A percentile compares a stretch with the other conserved stretches of the same genome.
phyloP scores from a whole-genome alignment of 2,113 vertebrate species.

The Semnornis frantzii region DNA sequence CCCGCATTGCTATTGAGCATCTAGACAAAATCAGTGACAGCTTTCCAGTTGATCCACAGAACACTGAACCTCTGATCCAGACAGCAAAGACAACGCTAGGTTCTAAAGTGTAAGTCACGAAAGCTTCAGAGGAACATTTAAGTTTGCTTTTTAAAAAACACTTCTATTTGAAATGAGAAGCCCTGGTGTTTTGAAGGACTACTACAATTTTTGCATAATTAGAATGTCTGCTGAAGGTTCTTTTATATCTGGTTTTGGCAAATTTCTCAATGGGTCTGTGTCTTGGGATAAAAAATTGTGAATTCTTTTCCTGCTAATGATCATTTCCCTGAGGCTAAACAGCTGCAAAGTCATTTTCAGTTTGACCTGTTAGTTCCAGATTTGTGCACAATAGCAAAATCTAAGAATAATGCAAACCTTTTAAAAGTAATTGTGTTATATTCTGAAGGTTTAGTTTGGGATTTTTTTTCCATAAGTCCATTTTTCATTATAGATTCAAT shows the following conservation, averaged over 20 bases:
- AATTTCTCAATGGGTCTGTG: neutral
- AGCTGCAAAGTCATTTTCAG: neutral
- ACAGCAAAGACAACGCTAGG: slow-evolving; percentile 97
- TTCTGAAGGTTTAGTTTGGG: neutral
- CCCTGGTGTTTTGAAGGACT: neutral
- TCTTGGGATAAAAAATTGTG: neutral
- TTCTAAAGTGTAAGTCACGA: slow-evolving; percentile 91
- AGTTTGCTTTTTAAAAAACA: accelerated
- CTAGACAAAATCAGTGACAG: slow-evolving; percentile 93
- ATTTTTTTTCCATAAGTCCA: accelerated
- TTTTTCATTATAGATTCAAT: neutral
- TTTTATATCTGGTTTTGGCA: neutral
- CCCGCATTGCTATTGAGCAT: slow-evolving; percentile 86
- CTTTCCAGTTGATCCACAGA: slow-evolving; percentile 85
- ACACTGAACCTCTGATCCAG: slow-evolving; percentile 92
- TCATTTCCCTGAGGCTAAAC: neutral
- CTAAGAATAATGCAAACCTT: neutral
- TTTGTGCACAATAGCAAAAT: neutral
- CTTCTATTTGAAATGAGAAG: neutral
- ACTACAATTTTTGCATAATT: neutral
- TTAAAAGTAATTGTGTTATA: accelerated
- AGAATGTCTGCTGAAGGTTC: neutral
- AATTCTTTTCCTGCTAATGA: neutral
- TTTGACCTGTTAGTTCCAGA: neutral
- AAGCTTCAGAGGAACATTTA: neutral